Evolutionary conservation across 2,888 invertebrate species (phyloP).

Genomic region (Ctena decussata): DNA sequence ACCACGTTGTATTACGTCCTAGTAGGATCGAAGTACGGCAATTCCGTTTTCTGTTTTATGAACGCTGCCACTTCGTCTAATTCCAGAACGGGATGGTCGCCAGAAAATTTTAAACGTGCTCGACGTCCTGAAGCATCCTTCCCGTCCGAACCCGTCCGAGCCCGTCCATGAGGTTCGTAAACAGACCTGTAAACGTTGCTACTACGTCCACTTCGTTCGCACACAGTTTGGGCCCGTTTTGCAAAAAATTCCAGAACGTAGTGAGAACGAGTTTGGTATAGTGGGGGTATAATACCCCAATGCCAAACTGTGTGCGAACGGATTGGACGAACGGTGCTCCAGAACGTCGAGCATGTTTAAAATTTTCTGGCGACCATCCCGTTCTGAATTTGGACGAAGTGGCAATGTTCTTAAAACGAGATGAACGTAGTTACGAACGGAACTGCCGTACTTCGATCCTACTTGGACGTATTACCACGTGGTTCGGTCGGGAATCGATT

Average conservation of each 20-base stretch:
- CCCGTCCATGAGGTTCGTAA: slow-evolving; percentile 12
- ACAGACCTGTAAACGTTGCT: not conserved
- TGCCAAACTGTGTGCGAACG: too few relatives aligned
- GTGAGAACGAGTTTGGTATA: not conserved
- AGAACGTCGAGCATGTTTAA: too few relatives aligned
- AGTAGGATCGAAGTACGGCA: not conserved
- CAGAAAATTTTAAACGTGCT: not conserved
- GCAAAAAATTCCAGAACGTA: too few relatives aligned
- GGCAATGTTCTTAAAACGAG: too few relatives aligned
- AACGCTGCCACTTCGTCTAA: not conserved
- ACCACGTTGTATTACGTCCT: not conserved
- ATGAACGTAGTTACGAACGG: too few relatives aligned
- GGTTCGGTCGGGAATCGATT: too few relatives aligned
- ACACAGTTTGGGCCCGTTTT: not conserved
- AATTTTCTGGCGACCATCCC: too few relatives aligned
- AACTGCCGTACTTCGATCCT: too few relatives aligned
- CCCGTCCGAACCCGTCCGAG: not conserved
- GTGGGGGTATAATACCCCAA: too few relatives aligned
- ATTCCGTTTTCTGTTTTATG: not conserved
- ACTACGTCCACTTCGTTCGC: not conserved
- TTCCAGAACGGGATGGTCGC: not conserved
- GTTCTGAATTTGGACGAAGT: too few relatives aligned
- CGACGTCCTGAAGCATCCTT: not conserved
- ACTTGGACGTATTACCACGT: too few relatives aligned
- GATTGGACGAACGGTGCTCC: too few relatives aligned